phyloP scores from a whole-genome alignment of 23 tunicate species.

The Phallusia fumigata region DNA sequence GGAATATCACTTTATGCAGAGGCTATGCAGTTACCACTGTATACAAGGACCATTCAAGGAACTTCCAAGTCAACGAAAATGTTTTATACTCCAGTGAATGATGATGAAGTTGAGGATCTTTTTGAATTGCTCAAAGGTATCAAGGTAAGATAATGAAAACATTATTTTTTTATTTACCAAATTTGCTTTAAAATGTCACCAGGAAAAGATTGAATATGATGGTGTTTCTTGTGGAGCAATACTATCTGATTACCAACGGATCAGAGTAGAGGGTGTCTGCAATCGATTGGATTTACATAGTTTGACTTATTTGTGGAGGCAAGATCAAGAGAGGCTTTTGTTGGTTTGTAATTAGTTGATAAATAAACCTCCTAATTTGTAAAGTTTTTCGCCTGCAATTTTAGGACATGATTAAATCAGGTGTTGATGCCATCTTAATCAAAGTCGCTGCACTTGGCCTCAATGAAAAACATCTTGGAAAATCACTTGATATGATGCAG shows the following conservation, averaged over 20 bases:
- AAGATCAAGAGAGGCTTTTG: conserved; percentile 60
- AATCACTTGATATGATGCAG: conserved; percentile 52
- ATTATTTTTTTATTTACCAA: background rate
- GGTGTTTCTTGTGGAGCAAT: conserved; percentile 98
- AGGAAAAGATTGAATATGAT: conserved; percentile 46
- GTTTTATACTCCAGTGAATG: conserved; percentile 43
- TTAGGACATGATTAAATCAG: conserved; percentile 68
- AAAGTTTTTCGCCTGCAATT: background rate
- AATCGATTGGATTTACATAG: conserved; percentile 50
- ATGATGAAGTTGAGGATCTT: conserved; percentile 99
- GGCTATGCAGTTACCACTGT: conserved; percentile 87
- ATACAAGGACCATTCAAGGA: conserved; percentile 61
- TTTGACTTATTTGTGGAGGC: conserved; percentile 80
- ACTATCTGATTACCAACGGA: conserved; percentile 93
- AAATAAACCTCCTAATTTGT: background rate
- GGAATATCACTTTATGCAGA: conserved; percentile 60
- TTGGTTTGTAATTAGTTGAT: conserved; percentile 23
- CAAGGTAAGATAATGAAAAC: conserved; percentile 23
- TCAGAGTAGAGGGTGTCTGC: conserved; percentile 98
- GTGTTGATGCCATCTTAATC: conserved; percentile 60
- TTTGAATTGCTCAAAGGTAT: conserved; percentile 58
- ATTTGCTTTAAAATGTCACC: background rate
- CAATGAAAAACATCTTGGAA: conserved; percentile 88
- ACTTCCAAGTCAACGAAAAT: conserved; percentile 49
- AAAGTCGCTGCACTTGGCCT: conserved; percentile 94